Percentiles rank a stretch among this genome's conserved stretches.
Evolutionary conservation across 2,797 vertebrate genomes (phyloP).

Genomic region (Triplophysa bombifrons): DNA sequence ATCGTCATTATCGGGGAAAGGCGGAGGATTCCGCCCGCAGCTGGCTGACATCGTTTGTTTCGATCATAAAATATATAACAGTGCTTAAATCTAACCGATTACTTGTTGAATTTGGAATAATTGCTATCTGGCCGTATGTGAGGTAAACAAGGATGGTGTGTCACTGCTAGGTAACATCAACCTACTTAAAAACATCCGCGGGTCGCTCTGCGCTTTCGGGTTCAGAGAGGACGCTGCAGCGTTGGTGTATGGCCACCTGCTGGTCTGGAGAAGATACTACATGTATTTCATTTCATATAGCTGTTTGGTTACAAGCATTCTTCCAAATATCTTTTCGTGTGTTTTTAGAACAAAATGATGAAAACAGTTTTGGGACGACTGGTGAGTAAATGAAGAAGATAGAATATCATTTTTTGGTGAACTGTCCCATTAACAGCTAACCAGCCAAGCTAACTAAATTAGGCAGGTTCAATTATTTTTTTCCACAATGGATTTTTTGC

Average conservation of each 20-base stretch:
- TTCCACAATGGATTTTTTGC: neutral
- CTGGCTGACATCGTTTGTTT: conserved; percentile 39
- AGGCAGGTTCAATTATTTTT: neutral
- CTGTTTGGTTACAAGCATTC: too few species aligned
- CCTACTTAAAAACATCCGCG: conserved; percentile 13
- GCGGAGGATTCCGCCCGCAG: conserved; percentile 74
- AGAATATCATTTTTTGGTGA: too few species aligned
- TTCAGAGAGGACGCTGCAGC: neutral
- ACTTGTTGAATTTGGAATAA: neutral
- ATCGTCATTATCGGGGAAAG: conserved; percentile 70
- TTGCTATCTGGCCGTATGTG: neutral
- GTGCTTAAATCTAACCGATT: neutral
- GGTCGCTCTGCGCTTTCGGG: neutral
- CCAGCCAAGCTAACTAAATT: neutral
- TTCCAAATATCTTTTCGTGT: neutral
- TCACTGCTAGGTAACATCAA: conserved; percentile 28
- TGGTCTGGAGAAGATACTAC: conserved; percentile 23
- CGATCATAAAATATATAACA: neutral
- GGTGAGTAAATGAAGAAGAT: too few species aligned
- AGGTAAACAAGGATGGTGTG: conserved; percentile 5
- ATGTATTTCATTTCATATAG: neutral
- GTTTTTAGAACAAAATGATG: neutral
- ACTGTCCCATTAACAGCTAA: neutral
- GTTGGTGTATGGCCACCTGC: neutral
- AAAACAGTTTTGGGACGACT: too few species aligned